Conservation (phyloP, 1,140 invertebrate species). For the Trichomalopsis sarcophagae region DNA sequence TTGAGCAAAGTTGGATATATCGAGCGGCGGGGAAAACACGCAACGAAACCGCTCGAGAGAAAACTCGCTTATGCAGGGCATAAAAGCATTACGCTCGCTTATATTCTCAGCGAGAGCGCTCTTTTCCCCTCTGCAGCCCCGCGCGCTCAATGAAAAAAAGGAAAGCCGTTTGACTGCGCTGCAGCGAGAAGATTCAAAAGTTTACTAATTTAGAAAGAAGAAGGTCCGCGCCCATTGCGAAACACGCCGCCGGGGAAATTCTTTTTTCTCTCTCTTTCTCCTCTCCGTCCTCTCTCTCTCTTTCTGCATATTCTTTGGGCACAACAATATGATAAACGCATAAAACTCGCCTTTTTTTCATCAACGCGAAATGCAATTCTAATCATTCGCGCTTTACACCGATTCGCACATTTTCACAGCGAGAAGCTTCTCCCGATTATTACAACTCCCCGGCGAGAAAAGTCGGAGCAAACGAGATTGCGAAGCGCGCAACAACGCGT, state of each 20-base stretch:
- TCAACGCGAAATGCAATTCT: not conserved
- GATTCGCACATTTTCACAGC: not conserved
- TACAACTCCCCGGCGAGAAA: not conserved
- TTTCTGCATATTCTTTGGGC: not conserved
- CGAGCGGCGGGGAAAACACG: conserved; percentile 28
- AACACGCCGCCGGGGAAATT: not conserved
- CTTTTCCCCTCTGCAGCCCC: not conserved
- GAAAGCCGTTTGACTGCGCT: conserved; percentile 9
- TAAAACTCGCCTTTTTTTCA: not conserved
- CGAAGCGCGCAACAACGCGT: not conserved
- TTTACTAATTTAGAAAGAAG: conserved; percentile 43
- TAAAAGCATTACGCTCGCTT: conserved; percentile 38
- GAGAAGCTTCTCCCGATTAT: conserved; percentile 23
- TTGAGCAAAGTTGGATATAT: conserved; percentile 26
- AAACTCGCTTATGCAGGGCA: conserved; percentile 36
- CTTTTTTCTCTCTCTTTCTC: not conserved
- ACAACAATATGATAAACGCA: not conserved
- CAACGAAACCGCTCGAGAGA: conserved; percentile 16
- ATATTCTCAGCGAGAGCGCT: conserved; percentile 12
- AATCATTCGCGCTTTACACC: not conserved
- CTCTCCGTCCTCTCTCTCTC: not conserved
- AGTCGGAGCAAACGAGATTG: conserved; percentile 27
- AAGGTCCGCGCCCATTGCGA: conserved; percentile 18
- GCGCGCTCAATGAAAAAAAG: not conserved
- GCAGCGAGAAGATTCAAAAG: conserved; percentile 19